phyloP scores from a whole-genome alignment of 2,113 vertebrate species.

The Panthera tigris region DNA sequence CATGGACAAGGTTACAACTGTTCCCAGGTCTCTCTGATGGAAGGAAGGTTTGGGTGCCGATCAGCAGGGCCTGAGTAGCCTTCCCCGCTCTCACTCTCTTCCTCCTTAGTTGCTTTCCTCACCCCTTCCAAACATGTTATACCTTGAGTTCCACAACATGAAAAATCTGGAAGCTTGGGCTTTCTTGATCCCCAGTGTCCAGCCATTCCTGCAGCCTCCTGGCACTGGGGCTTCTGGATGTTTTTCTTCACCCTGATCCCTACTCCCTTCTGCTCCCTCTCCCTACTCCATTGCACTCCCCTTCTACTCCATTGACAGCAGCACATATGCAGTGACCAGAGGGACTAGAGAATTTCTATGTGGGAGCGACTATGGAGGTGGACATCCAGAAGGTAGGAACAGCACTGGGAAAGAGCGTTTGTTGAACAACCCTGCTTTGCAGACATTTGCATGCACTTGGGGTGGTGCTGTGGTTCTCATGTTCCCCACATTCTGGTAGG shows the following conservation, averaged over 20 bases:
- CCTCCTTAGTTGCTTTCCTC: no score
- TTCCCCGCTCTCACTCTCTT: not conserved
- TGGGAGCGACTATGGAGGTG: not conserved
- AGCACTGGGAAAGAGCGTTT: not conserved
- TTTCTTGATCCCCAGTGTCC: not conserved
- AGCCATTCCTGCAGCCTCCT: not conserved
- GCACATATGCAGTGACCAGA: not conserved
- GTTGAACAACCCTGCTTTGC: not conserved
- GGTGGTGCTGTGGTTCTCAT: not conserved
- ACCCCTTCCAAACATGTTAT: not conserved
- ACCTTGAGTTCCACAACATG: not conserved
- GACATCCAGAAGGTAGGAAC: no score
- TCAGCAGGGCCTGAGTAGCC: not conserved
- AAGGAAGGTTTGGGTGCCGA: not conserved
- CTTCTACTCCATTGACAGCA: not conserved
- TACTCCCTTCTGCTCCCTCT: not conserved
- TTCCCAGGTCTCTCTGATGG: no score
- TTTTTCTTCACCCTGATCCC: not conserved
- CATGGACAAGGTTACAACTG: not conserved
- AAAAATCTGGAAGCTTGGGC: not conserved
- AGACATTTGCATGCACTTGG: not conserved
- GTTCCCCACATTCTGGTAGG: no score
- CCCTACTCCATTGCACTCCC: rapidly evolving
- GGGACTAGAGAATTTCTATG: not conserved
- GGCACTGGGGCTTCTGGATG: not conserved